Evolutionary conservation across 1,140 invertebrate species (phyloP).

Genomic region (Macrocentrus cingulum): DNA sequence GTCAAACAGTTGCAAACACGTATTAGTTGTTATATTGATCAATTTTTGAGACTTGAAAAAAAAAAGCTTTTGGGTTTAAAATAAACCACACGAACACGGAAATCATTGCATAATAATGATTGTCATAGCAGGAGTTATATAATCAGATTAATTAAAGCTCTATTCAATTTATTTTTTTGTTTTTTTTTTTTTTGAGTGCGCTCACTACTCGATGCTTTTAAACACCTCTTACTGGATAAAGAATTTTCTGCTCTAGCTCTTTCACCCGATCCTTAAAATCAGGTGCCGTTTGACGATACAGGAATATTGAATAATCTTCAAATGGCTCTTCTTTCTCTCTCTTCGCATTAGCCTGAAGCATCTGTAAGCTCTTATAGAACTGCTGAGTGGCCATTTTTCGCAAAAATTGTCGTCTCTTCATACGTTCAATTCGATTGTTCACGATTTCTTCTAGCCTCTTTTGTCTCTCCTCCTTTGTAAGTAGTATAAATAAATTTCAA

Average conservation of each 20-base stretch:
- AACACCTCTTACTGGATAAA: conserved; percentile 69
- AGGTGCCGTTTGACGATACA: conserved; percentile 73
- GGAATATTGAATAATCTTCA: conserved; percentile 74
- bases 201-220: conserved; percentile 14
- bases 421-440: conserved; percentile 67
- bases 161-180: no score
- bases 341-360: conserved; percentile 70
- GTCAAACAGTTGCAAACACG: not conserved
- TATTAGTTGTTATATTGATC: not conserved
- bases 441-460: conserved; percentile 69
- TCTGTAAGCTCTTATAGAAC: conserved; percentile 77
- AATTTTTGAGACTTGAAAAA: not conserved
- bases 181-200: conserved; percentile 13
- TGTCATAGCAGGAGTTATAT: no score
- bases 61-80: no score
- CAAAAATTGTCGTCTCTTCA: conserved; percentile 67
- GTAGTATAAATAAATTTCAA: conserved; percentile 16
- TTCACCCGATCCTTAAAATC: conserved; percentile 77
- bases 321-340: conserved; percentile 64
- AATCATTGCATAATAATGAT: no score
- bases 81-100: no score
- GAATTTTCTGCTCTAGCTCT: conserved; percentile 74
- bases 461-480: conserved; percentile 68
- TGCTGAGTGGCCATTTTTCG: conserved; percentile 71
- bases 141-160: no score